Base-by-base conservation (phyloP, 30 jellyfish, hydroid and myxozoan genomes). In the Clytia hemisphaerica region DNA sequence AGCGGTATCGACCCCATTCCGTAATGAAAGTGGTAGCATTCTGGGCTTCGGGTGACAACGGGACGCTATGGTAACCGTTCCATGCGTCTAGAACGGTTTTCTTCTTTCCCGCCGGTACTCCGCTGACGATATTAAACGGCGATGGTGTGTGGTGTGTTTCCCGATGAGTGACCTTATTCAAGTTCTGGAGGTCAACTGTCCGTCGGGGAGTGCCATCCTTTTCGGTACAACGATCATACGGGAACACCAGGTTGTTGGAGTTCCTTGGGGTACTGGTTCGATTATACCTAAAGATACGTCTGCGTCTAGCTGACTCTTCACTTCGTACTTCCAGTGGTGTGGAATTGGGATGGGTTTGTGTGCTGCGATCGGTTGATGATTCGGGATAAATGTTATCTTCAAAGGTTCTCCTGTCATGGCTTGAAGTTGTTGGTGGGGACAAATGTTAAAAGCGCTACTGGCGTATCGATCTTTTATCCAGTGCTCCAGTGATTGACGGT, bases 181-280 rank as follows among this genome's bases (percentile, higher is more conserved):
- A n/a, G n/a, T n/a, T n/a, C n/a, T n/a, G n/a, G n/a, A n/a, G n/a
- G n/a, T 67, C 79, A 5, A 9, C 74, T 7, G 51, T 58, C 6
- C 58, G 25, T 15, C 19, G 6, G 9, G 79, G 76, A 25, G 73
- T 3, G 22, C 48, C 18, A 9, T 9, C 25, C 48, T 37, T 21
- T 67, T 67, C 4, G 79, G 79, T 10, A 29, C 79, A 15, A 47
- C 74, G 19, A 47, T 22, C 76, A 67, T 67, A 9, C 76, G 40
- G 42, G 79, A 42, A 31, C 79, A 67, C 79, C 79, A 67, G 55
- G 76, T 67, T 22, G 75, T 67, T 28, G 79, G 79, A 12, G 76
- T 45, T 5, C 79, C 79, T 45, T 44, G 73, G 21, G 76, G 77
- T 14, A 63, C 77, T 4, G 79, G 76, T 40, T 67, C 79, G 5